A percentile compares a stretch with the other conserved stretches of the same genome.
phyloP scores from a whole-genome alignment of 2,797 vertebrate species.

The Chromis chromis region DNA sequence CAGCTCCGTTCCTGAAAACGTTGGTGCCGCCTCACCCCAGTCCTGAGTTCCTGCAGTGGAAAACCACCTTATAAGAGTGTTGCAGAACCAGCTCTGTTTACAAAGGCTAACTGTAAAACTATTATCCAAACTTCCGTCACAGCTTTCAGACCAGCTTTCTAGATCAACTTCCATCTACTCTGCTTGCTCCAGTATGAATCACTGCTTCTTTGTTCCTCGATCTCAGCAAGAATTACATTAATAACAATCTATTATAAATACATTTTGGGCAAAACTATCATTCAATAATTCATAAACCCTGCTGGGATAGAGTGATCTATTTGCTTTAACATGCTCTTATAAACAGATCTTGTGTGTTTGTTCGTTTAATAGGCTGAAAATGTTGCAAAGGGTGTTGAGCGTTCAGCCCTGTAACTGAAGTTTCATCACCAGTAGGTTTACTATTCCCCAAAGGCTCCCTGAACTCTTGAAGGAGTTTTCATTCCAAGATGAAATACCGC shows the following conservation, averaged over 20 bases:
- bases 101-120: not conserved
- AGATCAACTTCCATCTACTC: not conserved
- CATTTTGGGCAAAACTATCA: not conserved
- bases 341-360: slow-evolving; percentile 14
- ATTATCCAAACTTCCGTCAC: not conserved
- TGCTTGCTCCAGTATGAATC: no score
- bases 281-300: not conserved
- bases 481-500: slow-evolving; percentile 50
- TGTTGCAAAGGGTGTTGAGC: slow-evolving; percentile 20
- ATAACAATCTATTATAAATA: not conserved
- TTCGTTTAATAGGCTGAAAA: slow-evolving; percentile 14
- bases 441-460: slow-evolving; percentile 29
- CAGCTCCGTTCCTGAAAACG: no score
- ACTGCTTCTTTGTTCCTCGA: not conserved
- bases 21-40: no score
- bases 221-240: not conserved
- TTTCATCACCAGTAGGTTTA: slow-evolving; percentile 44
- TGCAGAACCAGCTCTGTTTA: not conserved
- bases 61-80: no score
- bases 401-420: slow-evolving; percentile 38
- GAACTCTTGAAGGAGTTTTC: slow-evolving; percentile 27
- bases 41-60: no score
- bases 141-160: no score
- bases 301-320: not conserved
- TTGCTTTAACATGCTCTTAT: not conserved